Evolutionary conservation across 2,113 vertebrate genomes (phyloP), one percentile per base, ranked within the genome.

Genomic region (Gnathonemus echidnorhynchus): DNA sequence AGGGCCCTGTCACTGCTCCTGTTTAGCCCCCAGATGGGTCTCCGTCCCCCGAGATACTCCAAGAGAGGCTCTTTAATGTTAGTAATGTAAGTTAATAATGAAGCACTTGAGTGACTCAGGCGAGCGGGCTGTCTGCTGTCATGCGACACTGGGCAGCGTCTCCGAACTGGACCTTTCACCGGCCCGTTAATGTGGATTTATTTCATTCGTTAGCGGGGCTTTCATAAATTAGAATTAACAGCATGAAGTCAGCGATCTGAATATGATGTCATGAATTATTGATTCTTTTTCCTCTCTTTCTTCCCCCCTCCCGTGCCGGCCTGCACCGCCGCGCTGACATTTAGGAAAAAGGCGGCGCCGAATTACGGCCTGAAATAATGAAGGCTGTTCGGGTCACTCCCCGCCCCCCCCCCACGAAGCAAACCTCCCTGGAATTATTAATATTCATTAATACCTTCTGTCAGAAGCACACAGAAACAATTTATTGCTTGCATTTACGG

Each of bases 391-490:
- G 48, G 24, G 88, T 88, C 87, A 35, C 53, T 8, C 53, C 53
- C 53, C 19, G 52, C 52, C 52, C 52, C 53, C 39, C 52, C 53
- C 52, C 52, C 52, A 21, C 19, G 88, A 90, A 91, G 92, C 90
- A 90, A 91, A 92, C 85, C 89, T 91, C 90, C 87, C 91, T 94
- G 93, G 50, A 83, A 92, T 85, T 92, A 93, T 95, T 95, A 95
- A 95, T 95, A 95, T 95, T 95, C 94, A 95, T 95, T 94, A 95
- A 93, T 91, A 92, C 90, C 89, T 90, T 91, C 93, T 95, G 93
- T 95, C 94, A 93, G 88, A 24, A 91, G 91, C 88, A 90, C 92
- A 91, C 46, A 92, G 94, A 93, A 93, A 94, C 92, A 93, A 94
- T 95, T 94, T 92, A 94, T 94, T 92, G 92, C 93, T 92, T 92